Conservation (phyloP, 2,888 invertebrate genomes). For the Eristalis pertinax region DNA sequence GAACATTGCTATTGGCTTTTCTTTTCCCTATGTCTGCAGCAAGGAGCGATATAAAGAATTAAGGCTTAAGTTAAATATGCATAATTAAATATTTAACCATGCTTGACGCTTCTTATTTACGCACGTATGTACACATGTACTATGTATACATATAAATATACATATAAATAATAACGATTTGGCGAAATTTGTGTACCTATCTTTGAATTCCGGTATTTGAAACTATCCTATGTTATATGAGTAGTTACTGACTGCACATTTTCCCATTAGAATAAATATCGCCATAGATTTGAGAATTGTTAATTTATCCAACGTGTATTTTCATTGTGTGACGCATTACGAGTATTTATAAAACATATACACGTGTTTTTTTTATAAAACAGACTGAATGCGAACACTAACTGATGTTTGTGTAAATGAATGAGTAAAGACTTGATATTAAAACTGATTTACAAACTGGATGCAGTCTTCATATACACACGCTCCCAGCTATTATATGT, state of each 20-base stretch:
- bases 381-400: neutral
- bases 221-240: neutral
- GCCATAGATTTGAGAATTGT: neutral
- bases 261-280: neutral
- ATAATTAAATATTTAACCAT: neutral
- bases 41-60: constrained; percentile 6
- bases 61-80: neutral
- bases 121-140: too few species aligned
- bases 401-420: neutral
- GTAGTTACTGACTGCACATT: neutral
- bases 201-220: neutral
- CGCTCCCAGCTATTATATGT: neutral
- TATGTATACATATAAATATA: neutral
- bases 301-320: neutral
- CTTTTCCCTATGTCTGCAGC: constrained; percentile 23
- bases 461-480: neutral
- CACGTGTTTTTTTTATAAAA: neutral
- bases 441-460: neutral
- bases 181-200: neutral
- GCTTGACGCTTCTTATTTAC: neutral
- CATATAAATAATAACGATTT: neutral
- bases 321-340: neutral
- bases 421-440: neutral
- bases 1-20: constrained; percentile 51
- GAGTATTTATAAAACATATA: neutral